phyloP scores from a whole-genome alignment of 2,888 invertebrate genomes.

The Drosophila tanythrix region DNA sequence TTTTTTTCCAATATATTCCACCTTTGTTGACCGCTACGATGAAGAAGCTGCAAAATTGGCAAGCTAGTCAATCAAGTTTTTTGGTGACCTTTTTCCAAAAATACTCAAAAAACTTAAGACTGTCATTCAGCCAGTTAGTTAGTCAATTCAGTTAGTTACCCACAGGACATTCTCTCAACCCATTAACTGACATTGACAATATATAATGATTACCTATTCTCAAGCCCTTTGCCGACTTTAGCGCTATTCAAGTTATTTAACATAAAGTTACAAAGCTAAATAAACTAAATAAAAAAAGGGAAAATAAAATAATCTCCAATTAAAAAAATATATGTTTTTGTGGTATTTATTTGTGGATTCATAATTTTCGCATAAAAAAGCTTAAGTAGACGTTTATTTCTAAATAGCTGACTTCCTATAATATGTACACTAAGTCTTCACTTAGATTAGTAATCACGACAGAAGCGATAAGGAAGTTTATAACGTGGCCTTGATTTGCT shows the following conservation, averaged over 20 bases:
- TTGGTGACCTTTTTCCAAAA: slow-evolving; percentile 17
- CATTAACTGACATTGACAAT: slow-evolving; percentile 18
- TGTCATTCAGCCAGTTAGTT: not conserved
- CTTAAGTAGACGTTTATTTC: not conserved
- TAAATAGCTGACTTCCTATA: not conserved
- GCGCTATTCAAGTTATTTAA: not conserved
- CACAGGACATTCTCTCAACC: slow-evolving; percentile 15
- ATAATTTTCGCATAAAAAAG: not conserved
- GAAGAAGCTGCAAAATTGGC: slow-evolving; percentile 44
- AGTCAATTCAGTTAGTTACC: not conserved
- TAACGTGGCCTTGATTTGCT: not conserved
- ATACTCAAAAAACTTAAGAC: not conserved
- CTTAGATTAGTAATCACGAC: not conserved
- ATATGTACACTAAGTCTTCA: not conserved
- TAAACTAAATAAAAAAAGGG: not conserved
- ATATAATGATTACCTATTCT: not conserved
- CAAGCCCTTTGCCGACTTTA: not conserved
- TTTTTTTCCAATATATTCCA: slow-evolving; percentile 61
- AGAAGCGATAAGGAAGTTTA: slow-evolving; percentile 1
- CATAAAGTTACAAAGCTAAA: not conserved
- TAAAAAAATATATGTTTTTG: not conserved
- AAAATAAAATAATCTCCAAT: not conserved
- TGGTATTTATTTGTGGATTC: not conserved
- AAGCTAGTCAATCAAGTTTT: slow-evolving; percentile 68
- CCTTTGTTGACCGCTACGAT: slow-evolving; percentile 71